Conservation (phyloP, 2,888 invertebrate species). For the Temnothorax unifasciatus region DNA sequence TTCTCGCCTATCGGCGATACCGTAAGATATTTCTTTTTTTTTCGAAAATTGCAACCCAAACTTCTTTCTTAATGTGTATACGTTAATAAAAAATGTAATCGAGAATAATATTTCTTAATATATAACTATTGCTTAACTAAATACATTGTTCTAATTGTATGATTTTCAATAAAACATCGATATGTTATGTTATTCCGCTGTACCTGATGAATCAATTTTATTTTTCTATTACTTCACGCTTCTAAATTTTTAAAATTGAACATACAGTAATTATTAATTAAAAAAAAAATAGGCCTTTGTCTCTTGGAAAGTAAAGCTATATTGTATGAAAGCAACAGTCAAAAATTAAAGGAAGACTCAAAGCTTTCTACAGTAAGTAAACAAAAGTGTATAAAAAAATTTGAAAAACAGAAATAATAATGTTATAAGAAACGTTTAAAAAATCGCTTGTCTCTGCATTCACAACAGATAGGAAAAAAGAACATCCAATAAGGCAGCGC, state of each 20-base stretch:
- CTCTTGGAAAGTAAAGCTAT: not conserved
- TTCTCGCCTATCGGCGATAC: conserved; percentile 22
- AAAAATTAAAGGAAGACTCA: not conserved
- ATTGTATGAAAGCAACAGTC: not conserved
- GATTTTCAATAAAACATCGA: not conserved
- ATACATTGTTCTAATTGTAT: not conserved
- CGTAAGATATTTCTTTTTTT: conserved; percentile 23
- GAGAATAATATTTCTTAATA: not conserved
- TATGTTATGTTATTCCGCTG: not conserved
- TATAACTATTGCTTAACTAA: not conserved
- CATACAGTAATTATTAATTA: not conserved
- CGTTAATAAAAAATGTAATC: not conserved
- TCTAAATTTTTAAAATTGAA: not conserved
- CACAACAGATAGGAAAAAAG: not conserved
- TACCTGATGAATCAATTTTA: not conserved
- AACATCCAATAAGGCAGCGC: not conserved
- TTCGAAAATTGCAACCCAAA: not conserved
- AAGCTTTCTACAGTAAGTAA: not conserved
- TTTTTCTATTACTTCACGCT: not conserved
- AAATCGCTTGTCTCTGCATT: not conserved
- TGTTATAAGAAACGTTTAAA: not conserved
- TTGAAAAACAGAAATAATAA: not conserved
- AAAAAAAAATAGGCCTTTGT: not conserved
- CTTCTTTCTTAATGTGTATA: not conserved
- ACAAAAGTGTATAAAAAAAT: not conserved